Base-by-base conservation (phyloP, 2,797 vertebrate species). In the Cetoscarus ocellatus region DNA sequence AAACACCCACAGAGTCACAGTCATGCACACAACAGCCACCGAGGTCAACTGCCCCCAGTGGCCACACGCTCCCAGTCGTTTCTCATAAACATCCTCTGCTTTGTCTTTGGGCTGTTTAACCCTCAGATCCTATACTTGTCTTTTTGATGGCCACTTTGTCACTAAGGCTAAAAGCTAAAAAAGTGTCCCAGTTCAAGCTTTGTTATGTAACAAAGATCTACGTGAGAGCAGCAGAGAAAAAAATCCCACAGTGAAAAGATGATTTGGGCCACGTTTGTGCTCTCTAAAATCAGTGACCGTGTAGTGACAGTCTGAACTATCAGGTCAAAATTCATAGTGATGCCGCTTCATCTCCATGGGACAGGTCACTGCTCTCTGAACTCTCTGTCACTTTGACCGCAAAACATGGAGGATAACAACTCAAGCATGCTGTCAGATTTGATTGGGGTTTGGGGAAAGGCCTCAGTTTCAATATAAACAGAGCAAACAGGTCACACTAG, bases 1-100 rank as follows among this genome's bases (percentile, higher is more conserved):
- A 45, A 49, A n/a, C 52, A 38, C 52, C n/a, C n/a, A n/a, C 34
- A 38, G 34, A 54, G 34, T 36, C 52, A 38, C 52, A 54, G 34
- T 36, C 34, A 43, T 5, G 17, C n/a, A 59, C n/a, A 72, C 67
- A 14, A 15, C 69, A 72, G 64, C 74, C 70, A 47, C 7, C 2
- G 68, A 86, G 88, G 83, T 90, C 83, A 89, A 73, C 85, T 73
- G 64, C 71, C 62, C 79, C 62, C 44, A 49, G 12, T 60, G 61
- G 70, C 68, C 27, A 61, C 54, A 45, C 19, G 5, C 79, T 86
- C 63, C 42, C 51, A 54, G 57, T 50, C 61, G 8, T 68, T 50
- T 83, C 70, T 67, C 17, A 59, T 79, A 53, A 81, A 67, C 55
- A 18, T 81, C 55, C 14, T 67, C 49, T 14, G 42, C 63, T 34